Base-by-base conservation (phyloP, 2,113 vertebrate species). In the Cavia aperea region DNA sequence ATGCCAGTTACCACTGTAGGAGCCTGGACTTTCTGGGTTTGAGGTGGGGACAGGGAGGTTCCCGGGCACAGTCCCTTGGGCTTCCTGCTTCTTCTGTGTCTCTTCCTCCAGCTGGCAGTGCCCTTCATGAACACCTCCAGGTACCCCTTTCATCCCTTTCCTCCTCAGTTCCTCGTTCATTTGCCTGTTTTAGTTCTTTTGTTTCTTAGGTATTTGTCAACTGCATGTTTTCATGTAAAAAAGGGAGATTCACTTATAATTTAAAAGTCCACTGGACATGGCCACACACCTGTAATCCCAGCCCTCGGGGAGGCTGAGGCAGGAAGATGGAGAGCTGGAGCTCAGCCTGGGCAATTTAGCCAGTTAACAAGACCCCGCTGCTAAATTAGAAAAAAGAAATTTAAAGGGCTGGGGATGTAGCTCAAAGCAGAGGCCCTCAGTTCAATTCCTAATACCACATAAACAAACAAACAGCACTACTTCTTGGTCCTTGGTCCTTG, bases 21-120 rank as follows among this genome's bases (percentile, higher is more conserved):
- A 75, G 23, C 58, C 72, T 78, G 88, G 79, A 86, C 66, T 90
- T 91, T 75, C 49, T 81, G 78, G 73, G 82, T 79, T 83, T 77
- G 7, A 16, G 15, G 7, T 29, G 24, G 14, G 19, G 5, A 46
- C 7, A 31, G 4, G 21, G 72, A 26, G 39, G 23, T 33, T 23
- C 15, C 43, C 26, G 7, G n/a, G 29, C 51, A 33, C 5, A 24
- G 24, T 15, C 46, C 3, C 13, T 14, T 16, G 11, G 24, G 2
- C 8, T 60, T 14, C 77, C 60, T 51, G 83, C 31, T 49, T 81
- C 60, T 43, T 85, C 65, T 10, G 29, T 14, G 10, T 79, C 83
- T 84, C 16, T 29, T 60, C 21, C 2, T 2, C 23, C 9, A 7
- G 36, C 26, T 31, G 29, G 54, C 1, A 0, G 70, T 29, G 68